These are phyloP conservation scores for Xenopus laevis DNA, from an alignment of 2,113 vertebrate genomes.

Conservation along the genomic window DNA sequence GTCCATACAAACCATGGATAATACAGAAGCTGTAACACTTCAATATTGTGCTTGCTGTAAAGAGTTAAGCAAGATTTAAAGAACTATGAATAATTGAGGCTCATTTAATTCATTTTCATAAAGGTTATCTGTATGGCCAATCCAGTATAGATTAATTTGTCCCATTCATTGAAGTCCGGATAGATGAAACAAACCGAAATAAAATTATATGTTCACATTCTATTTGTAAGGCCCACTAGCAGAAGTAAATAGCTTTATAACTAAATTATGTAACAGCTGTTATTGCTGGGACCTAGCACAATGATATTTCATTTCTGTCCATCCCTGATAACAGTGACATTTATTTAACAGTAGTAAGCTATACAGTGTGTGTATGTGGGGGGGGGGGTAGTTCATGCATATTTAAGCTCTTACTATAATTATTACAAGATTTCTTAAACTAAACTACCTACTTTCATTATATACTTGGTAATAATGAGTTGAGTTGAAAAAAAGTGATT, in stretches of 20 bases:
- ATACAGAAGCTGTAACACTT: no score
- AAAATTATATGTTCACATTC: conserved; percentile 62
- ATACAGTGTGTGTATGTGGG: conserved; percentile 10
- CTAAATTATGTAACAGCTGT: conserved; percentile 65
- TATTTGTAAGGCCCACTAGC: conserved; percentile 62
- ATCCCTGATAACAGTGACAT: conserved; percentile 47
- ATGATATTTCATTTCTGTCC: conserved; percentile 53
- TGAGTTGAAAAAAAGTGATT: no score
- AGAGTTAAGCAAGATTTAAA: no score
- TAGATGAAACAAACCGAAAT: conserved; percentile 62
- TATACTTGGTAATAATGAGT: no score
- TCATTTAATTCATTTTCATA: conserved; percentile 50
- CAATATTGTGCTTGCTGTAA: no score
- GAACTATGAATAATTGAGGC: conserved; percentile 38
- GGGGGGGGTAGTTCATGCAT: not conserved
- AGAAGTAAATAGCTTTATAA: conserved; percentile 70
- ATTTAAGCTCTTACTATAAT: not conserved
- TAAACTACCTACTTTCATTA: no score
- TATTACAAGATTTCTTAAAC: no score
- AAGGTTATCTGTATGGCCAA: conserved; percentile 54
- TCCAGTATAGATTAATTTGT: conserved; percentile 57
- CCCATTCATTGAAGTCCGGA: conserved; percentile 63
- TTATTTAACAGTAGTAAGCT: conserved; percentile 49
- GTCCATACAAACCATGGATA: no score
- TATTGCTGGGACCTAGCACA: conserved; percentile 52